Evolutionary conservation across 2,888 invertebrate species (phyloP), one percentile per base, ranked within the genome.

Genomic region (Blastobasis adustella): DNA sequence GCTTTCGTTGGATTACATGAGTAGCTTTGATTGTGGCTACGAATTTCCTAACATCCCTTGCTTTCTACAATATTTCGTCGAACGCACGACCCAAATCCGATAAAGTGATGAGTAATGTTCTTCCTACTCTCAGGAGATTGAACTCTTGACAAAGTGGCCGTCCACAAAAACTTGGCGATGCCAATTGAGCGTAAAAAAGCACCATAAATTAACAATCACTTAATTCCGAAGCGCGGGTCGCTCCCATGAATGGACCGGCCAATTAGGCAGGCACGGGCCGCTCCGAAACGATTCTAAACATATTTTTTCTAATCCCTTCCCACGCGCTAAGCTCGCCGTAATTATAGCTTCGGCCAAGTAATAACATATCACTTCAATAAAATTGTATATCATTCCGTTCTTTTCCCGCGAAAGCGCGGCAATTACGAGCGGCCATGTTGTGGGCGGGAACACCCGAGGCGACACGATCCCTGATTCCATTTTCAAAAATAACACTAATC

Each of bases 401-500:
- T 70, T 73, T 81, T 81, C 84, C 84, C 81, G 85, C 77, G 81
- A 79, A 69, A 66, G 63, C 77, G 73, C 9, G 9, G 73, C 42
- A 42, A 42, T 84, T 86, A 87, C 86, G 86, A 75, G 79, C 85
- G 75, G 87, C 88, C 88, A 88, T 88, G 77, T 88, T 88, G 87
- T 80, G 82, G 88, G 88, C 86, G 87, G 83, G 71, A 66, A 69
- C 76, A 75, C 76, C 86, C 85, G 77, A 76, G 86, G 87, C 87
- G 87, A 86, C 84, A 79, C 84, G 83, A 86, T 83, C 82, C 79
- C 76, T 79, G 79, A 79, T 82, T 81, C 84, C 82, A 84, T 83
- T 85, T 82, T 87, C 85, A 80, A 82, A 83, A 84, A 82, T 83
- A 84, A 83, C 84, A 82, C 86, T 87, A 87, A 88, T 87, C 86